phyloP scores from a whole-genome alignment of 2,113 vertebrate genomes.

The Trinectes maculatus region DNA sequence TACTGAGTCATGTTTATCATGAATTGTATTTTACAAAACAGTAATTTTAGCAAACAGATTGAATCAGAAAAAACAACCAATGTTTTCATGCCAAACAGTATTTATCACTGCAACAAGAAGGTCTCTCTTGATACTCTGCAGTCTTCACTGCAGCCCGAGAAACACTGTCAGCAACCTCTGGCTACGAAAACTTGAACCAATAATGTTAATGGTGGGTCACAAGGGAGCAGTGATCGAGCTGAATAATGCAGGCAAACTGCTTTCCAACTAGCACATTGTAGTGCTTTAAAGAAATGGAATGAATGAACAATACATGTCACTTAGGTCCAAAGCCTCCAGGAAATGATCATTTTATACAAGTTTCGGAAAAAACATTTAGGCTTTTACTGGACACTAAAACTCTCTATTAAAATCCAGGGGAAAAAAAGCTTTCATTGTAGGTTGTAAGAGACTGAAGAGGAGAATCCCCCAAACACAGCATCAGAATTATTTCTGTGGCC shows the following conservation, averaged over 20 bases:
- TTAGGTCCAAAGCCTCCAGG: slow-evolving; percentile 41
- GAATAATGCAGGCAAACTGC: slow-evolving; percentile 28
- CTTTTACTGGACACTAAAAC: slow-evolving; percentile 56
- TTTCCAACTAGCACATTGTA: slow-evolving; percentile 46
- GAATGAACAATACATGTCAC: slow-evolving; percentile 44
- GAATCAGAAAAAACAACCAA: slow-evolving; percentile 18
- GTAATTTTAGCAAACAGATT: background rate
- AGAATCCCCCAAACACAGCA: slow-evolving; percentile 1
- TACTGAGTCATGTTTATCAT: background rate
- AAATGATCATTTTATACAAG: slow-evolving; percentile 53
- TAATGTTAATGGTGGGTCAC: slow-evolving; percentile 52
- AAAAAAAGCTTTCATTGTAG: slow-evolving; percentile 37
- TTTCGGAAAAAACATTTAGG: slow-evolving; percentile 46
- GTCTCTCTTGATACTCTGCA: slow-evolving; percentile 7
- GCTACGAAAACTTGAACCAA: slow-evolving; percentile 37
- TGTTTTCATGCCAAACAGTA: slow-evolving; percentile 4
- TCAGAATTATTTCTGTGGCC: slow-evolving; percentile 9
- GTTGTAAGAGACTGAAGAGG: slow-evolving; percentile 16
- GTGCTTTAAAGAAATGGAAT: slow-evolving; percentile 34
- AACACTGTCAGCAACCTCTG: slow-evolving; percentile 34
- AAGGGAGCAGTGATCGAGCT: slow-evolving; percentile 51
- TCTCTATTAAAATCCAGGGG: slow-evolving; percentile 48
- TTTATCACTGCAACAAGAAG: slow-evolving; percentile 23
- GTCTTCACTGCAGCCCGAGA: slow-evolving; percentile 17
- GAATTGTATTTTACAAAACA: background rate